A percentile compares a stretch with the other conserved stretches of the same genome.
Conservation (phyloP, 2,113 vertebrate genomes). For the Aptenodytes patagonicus region DNA sequence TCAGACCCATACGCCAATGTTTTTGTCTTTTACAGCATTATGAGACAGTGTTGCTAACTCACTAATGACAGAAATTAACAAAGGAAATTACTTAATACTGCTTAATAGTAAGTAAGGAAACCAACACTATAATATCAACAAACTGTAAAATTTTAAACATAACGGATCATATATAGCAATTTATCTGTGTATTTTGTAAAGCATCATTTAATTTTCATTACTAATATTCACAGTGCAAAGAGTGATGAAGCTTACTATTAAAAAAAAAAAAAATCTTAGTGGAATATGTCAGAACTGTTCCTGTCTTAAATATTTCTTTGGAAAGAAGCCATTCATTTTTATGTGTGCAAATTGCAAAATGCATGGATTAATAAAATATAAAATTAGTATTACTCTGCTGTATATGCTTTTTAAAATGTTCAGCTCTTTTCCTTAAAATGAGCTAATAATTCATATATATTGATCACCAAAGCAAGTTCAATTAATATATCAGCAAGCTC, state of each 20-base stretch:
- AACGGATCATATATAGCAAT: neutral
- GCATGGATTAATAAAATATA: neutral
- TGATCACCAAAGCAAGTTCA: neutral
- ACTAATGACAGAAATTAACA: neutral
- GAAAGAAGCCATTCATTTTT: neutral
- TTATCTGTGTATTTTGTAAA: neutral
- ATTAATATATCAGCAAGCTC: neutral
- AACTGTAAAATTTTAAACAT: neutral
- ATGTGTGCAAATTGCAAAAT: neutral
- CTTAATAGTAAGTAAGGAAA: neutral
- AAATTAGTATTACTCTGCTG: neutral
- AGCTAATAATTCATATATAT: neutral
- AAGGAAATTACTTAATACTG: neutral
- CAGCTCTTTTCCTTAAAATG: neutral
- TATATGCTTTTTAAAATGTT: neutral
- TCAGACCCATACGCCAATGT: neutral
- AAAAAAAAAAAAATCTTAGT: neutral
- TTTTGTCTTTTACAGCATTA: neutral
- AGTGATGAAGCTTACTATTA: neutral
- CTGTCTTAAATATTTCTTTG: neutral
- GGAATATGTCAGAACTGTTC: rapidly evolving
- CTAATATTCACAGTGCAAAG: neutral
- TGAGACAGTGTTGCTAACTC: neutral
- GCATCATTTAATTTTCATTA: neutral
- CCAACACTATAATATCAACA: neutral